These are phyloP conservation scores for Lerista edwardsae DNA, from an alignment of 2,797 vertebrate genomes.

Conservation along the genomic window DNA sequence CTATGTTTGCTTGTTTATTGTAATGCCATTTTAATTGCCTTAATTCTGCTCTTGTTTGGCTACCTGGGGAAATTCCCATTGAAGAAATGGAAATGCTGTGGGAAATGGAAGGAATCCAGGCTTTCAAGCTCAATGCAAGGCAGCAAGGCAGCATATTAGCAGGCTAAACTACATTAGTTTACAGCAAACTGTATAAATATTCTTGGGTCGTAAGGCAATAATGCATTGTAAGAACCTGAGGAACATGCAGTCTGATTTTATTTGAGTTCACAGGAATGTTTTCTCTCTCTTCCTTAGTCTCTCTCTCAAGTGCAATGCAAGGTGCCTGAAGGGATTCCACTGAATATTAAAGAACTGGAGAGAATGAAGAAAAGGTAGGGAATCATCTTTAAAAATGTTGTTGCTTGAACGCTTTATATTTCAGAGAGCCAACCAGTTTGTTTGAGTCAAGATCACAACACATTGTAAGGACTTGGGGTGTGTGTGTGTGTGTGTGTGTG, in stretches of 20 bases:
- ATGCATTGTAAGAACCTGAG: conserved; percentile 48
- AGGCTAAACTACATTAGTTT: conserved; percentile 51
- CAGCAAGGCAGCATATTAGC: conserved; percentile 33
- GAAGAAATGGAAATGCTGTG: conserved; percentile 42
- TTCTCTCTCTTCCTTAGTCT: neutral
- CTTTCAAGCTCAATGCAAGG: conserved; percentile 36
- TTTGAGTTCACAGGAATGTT: conserved; percentile 46
- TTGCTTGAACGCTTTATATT: conserved; percentile 3
- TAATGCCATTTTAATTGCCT: conserved; percentile 48
- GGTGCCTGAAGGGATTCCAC: conserved; percentile 21
- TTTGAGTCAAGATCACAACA: neutral
- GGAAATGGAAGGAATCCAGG: conserved; percentile 23
- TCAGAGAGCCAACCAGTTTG: conserved; percentile 14
- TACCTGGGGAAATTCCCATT: conserved; percentile 36
- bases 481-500: too few species aligned
- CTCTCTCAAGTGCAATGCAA: conserved; percentile 40
- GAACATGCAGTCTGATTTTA: conserved; percentile 32
- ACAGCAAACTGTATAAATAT: conserved; percentile 51
- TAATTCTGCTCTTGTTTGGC: conserved; percentile 26
- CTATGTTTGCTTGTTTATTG: conserved; percentile 20
- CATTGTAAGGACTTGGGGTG: too few species aligned
- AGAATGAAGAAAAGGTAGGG: conserved; percentile 13
- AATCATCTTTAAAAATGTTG: neutral
- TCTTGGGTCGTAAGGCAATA: conserved; percentile 45
- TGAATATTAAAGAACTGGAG: conserved; percentile 49